phyloP scores from a whole-genome alignment of 1,140 invertebrate genomes.

The Aphidius ervi region DNA sequence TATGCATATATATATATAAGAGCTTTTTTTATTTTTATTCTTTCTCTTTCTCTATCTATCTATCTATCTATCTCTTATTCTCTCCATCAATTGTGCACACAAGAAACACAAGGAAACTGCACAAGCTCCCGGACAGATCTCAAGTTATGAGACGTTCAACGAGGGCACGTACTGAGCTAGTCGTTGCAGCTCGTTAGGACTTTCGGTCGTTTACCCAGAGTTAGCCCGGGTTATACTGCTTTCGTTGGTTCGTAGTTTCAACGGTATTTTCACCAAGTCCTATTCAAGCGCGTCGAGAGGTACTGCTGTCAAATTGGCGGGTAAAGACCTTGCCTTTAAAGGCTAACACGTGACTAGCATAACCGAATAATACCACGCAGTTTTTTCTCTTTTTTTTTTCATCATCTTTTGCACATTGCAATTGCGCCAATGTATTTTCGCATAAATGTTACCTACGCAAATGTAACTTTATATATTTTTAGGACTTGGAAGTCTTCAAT shows the following conservation, averaged over 20 bases:
- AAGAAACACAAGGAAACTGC: constrained; percentile 6
- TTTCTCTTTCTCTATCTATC: no score
- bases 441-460: no score
- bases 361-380: constrained; percentile 14
- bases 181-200: constrained; percentile 43
- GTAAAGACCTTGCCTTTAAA: constrained; percentile 37
- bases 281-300: constrained; percentile 37
- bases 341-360: constrained; percentile 40
- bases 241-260: constrained; percentile 35
- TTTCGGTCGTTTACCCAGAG: constrained; percentile 42
- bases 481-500: no score
- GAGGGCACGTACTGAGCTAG: constrained; percentile 27
- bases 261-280: constrained; percentile 41
- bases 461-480: no score
- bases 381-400: constrained; percentile 2
- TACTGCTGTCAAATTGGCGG: constrained; percentile 39
- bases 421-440: no score
- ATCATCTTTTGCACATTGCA: background rate
- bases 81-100: background rate
- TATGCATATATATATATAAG: no score
- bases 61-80: no score
- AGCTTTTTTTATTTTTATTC: no score
- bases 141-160: constrained; percentile 25
- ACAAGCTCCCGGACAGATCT: constrained; percentile 18
- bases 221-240: constrained; percentile 27